Conservation (phyloP, 2,797 vertebrate genomes). For the Merluccius polli region DNA sequence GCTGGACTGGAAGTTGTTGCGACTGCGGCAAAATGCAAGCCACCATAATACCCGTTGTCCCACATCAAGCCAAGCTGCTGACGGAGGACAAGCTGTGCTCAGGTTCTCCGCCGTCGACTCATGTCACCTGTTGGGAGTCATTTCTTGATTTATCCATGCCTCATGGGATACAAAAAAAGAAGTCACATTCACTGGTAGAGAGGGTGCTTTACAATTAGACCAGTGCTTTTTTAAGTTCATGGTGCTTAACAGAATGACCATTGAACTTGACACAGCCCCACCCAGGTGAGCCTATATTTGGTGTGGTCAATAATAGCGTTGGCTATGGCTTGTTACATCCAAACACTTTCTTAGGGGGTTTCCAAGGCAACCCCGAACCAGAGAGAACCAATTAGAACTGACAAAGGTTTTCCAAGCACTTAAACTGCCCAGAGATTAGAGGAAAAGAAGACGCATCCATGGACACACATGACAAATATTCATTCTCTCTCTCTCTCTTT, state of each 20-base stretch:
- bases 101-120: no score
- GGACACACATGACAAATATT: conserved; percentile 37
- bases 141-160: background rate
- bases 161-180: background rate
- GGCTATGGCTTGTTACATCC: background rate
- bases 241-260: background rate
- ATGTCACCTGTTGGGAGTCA: background rate
- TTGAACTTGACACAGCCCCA: background rate
- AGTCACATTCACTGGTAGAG: background rate
- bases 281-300: background rate
- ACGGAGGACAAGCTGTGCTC: no score
- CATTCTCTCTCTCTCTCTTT: background rate
- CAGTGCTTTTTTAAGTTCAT: background rate
- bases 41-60: no score
- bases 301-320: background rate
- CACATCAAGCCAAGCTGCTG: no score
- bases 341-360: conserved; percentile 52
- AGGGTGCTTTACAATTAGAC: background rate
- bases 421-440: conserved; percentile 48
- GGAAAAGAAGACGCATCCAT: conserved; percentile 25
- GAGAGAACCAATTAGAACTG: conserved; percentile 54
- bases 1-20: no score
- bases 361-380: conserved; percentile 60
- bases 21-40: no score
- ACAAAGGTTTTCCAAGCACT: conserved; percentile 31